Base-by-base conservation (phyloP, 2,888 invertebrate species). In the Pandemis corylana region DNA sequence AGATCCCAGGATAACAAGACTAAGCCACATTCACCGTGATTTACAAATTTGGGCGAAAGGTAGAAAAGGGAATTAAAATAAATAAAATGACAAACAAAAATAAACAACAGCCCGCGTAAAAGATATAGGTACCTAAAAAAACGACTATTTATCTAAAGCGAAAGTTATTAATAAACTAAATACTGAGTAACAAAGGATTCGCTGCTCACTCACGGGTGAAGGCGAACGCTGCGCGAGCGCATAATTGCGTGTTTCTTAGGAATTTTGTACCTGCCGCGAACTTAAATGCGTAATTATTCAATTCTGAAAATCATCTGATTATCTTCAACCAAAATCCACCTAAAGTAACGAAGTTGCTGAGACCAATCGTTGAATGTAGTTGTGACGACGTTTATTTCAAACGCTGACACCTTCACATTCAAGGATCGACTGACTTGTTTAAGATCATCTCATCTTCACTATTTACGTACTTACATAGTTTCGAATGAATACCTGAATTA, bases 211-310 rank as follows among this genome's bases (percentile, higher is more conserved):
- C 41, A 20, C 15, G 53, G 53, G 53, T 15, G 66, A 66, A 69
- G 65, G 74, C 70, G 20, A 44, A 65, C 69, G 75, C 66, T 69
- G 74, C 6, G 44, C 44, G 28, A 44, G 59, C 71, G 13, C 62
- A 42, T 75, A 67, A 75, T 75, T 71, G 36, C 62, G 67, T 53
- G 62, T 67, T 71, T 71, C 62, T 15, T 36, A 63, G 70, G 75
- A 71, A 75, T 70, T 75, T 75, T 63, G 67, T 75, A 75, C 75
- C 75, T 75, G 70, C 63, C 7, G 41, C 41, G 61, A 28, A 67
- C 64, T 28, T 59, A 28, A 59, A 20, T 20, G 28, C 12, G 59
- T 28, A 12, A 59, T 59, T 28, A 59, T 28, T 20, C 7, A 59
- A 20, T 59, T 59, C 28, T 28, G 59, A 59, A 12, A 59, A 59